These are phyloP conservation scores for Tachysurus fulvidraco DNA, from an alignment of 2,113 vertebrate genomes.

Conservation along the genomic window DNA sequence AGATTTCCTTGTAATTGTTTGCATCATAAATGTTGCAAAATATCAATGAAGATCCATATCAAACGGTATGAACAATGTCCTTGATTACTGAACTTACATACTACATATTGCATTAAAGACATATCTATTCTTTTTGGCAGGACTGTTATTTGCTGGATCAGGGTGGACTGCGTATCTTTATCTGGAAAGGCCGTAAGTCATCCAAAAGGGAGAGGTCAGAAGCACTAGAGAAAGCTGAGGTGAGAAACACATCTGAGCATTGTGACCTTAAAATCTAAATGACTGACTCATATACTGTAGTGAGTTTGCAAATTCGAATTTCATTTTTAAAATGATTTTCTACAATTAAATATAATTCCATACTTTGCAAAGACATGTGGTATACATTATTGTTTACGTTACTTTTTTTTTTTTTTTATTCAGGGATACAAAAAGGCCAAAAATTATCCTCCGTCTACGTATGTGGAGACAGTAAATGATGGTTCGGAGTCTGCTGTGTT, in stretches of 20 bases:
- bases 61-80: neutral
- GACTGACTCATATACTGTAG: neutral
- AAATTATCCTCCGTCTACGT: constrained; percentile 75
- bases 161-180: constrained; percentile 78
- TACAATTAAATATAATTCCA: neutral
- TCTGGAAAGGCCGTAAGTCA: constrained; percentile 83
- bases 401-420: neutral
- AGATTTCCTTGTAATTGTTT: neutral
- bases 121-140: constrained; percentile 61
- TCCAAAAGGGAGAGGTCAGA: constrained; percentile 74
- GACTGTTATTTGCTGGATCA: constrained; percentile 88
- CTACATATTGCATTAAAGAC: neutral
- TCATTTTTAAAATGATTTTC: neutral
- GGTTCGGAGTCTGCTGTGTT: constrained; percentile 80
- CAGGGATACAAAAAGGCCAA: constrained; percentile 87
- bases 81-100: neutral
- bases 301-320: neutral
- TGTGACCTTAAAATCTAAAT: neutral
- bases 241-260: constrained; percentile 50
- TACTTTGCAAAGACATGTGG: neutral
- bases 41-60: neutral
- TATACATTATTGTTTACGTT: neutral
- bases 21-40: neutral
- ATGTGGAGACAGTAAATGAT: constrained; percentile 78
- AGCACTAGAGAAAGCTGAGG: constrained; percentile 73